Percentiles rank a stretch among this genome's conserved stretches.
phyloP scores from a whole-genome alignment of 1,140 invertebrate species.

The Drosophila pruinosa region DNA sequence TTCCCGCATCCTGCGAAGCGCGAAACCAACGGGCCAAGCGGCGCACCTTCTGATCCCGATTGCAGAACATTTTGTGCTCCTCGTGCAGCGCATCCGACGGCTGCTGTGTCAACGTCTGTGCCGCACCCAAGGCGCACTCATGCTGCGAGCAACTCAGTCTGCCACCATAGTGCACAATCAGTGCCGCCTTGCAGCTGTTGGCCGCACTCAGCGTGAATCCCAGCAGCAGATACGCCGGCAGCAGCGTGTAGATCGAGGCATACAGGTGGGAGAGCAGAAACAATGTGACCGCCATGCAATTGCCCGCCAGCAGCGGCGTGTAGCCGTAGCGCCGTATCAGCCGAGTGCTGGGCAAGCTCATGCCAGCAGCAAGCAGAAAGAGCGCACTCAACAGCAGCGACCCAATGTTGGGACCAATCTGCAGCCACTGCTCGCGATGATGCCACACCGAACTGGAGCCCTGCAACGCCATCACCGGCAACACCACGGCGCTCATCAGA shows the following conservation, averaged over 20 bases:
- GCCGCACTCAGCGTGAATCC: conserved; percentile 85
- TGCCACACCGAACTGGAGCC: conserved; percentile 84
- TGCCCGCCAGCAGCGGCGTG: conserved; percentile 83
- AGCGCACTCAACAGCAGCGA: conserved; percentile 84
- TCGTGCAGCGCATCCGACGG: conserved; percentile 80
- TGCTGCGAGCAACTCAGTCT: conserved; percentile 84
- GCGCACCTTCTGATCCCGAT: conserved; percentile 81
- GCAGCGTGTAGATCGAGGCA: conserved; percentile 85
- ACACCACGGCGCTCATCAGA: conserved; percentile 85
- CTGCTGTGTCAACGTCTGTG: conserved; percentile 74
- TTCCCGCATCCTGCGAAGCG: conserved; percentile 84
- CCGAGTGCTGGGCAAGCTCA: conserved; percentile 84
- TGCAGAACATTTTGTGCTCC: conserved; percentile 82
- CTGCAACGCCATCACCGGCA: conserved; percentile 86
- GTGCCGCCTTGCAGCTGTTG: conserved; percentile 84
- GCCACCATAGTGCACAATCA: conserved; percentile 85
- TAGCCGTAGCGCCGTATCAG: conserved; percentile 85
- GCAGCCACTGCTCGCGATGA: conserved; percentile 77
- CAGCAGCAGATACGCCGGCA: conserved; percentile 85
- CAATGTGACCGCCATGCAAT: conserved; percentile 84
- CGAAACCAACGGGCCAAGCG: conserved; percentile 82
- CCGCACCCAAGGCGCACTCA: conserved; percentile 62
- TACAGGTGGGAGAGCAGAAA: conserved; percentile 86
- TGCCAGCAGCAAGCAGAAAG: conserved; percentile 84
- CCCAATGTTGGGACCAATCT: conserved; percentile 83